Evolutionary conservation across 2,113 vertebrate species (phyloP), one percentile per base, ranked within the genome.

Genomic region (western clawed frog (Xenopus tropicalis)): DNA sequence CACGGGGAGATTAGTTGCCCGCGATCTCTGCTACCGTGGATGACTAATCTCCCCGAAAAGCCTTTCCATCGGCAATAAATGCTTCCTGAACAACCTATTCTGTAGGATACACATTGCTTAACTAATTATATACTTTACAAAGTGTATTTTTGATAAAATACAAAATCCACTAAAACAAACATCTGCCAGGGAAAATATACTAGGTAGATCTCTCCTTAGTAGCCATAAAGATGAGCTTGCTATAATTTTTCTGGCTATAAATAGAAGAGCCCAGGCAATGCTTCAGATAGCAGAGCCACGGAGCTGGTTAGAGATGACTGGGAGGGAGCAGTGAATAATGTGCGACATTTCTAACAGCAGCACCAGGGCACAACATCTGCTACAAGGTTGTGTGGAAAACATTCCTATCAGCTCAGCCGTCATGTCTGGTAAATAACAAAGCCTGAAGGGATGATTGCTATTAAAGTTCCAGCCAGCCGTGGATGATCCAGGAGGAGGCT

Each of bases 311-410:
- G 74, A 76, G 68, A 66, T 79, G 83, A 80, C 66, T 54, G 72
- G 66, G 83, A 80, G 80, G 79, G 71, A 80, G 78, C 70, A 71
- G 80, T 77, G 80, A 82, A 88, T 88, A 83, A 81, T 64, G 81
- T 78, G 80, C 83, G 81, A 89, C 81, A 43, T 86, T 78, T 83
- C 82, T 82, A 79, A 83, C 82, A 80, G 88, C 85, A 77, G 85
- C 79, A 85, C 66, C 62, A 48, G 79, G 87, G 85, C 80, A 88
- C 65, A 88, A 92, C 88, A 90, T 87, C 89, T 90, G 91, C 89
- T 83, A 78, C 74, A 77, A 84, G 84, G 86, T 77, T 80, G 78
- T 42, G 78, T 71, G n/a, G 79, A 82, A 85, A 89, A 54, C 62
- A 72, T 63, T 78, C 79, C 79, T 75, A 83, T 85, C 84, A 82